Evolutionary conservation across 2,888 invertebrate genomes (phyloP).

Genomic region (Notodonta dromedarius): DNA sequence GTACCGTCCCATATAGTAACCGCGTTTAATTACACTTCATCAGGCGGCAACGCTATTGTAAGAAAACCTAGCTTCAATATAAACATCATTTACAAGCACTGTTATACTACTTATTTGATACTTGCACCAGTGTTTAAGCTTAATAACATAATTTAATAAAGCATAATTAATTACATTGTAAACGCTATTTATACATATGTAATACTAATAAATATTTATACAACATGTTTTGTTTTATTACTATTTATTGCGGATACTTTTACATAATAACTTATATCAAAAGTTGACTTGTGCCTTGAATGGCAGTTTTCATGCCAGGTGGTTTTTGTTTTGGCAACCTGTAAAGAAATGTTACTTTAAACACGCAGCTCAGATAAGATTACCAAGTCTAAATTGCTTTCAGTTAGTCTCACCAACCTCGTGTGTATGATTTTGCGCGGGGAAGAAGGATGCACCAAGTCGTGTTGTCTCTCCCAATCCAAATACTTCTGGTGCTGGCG

Average conservation of each 20-base stretch:
- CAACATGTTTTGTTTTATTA: background rate
- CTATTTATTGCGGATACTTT: background rate
- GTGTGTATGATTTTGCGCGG: slow-evolving; percentile 88
- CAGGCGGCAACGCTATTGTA: too few relatives aligned
- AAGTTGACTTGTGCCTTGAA: slow-evolving; percentile 77
- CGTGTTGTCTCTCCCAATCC: slow-evolving; percentile 88
- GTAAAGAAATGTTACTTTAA: slow-evolving; percentile 32
- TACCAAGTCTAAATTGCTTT: background rate
- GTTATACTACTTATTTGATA: background rate
- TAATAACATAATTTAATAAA: background rate
- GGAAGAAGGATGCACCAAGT: slow-evolving; percentile 90
- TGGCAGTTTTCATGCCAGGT: slow-evolving; percentile 66
- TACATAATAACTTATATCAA: slow-evolving; percentile 32
- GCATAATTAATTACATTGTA: background rate
- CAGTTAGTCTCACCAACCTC: slow-evolving; percentile 59
- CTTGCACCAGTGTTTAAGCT: slow-evolving; percentile 6
- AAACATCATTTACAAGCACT: too few relatives aligned
- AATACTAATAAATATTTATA: background rate
- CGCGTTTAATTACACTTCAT: background rate
- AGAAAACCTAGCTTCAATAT: too few relatives aligned
- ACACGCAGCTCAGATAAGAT: too few relatives aligned
- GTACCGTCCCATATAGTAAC: too few relatives aligned
- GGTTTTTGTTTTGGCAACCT: slow-evolving; percentile 77
- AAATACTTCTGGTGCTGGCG: slow-evolving; percentile 88
- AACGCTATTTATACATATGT: slow-evolving; percentile 5